Evolutionary conservation across 2,113 vertebrate genomes (phyloP).

Genomic region (Oreotrochilus melanogaster): DNA sequence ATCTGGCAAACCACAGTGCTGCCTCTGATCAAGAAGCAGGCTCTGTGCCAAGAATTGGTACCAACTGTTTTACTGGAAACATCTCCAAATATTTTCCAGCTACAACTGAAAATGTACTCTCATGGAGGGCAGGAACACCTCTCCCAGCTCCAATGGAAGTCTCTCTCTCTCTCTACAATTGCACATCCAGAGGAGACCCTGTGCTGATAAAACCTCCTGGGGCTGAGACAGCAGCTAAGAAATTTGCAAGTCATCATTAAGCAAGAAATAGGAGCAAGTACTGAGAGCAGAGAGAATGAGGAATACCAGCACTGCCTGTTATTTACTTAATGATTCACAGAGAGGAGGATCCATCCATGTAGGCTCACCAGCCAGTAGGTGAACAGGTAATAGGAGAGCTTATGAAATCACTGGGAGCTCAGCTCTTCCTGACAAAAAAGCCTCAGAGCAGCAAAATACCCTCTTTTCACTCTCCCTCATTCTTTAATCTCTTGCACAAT

Average conservation of each 20-base stretch:
- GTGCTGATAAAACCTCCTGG: neutral
- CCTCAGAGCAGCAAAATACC: neutral
- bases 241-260: neutral
- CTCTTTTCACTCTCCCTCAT: neutral
- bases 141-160: neutral
- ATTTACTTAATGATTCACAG: slow-evolving; percentile 8
- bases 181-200: neutral
- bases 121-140: neutral
- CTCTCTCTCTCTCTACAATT: neutral
- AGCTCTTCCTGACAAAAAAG: slow-evolving; percentile 33
- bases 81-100: slow-evolving; percentile 19
- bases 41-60: slow-evolving; percentile 4
- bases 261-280: neutral
- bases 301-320: neutral
- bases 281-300: neutral
- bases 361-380: neutral
- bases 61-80: slow-evolving; percentile 43
- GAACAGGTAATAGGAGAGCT: slow-evolving; percentile 16
- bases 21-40: neutral
- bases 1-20: neutral
- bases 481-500: neutral
- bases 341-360: neutral
- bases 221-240: neutral
- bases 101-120: neutral
- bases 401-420: slow-evolving; percentile 5